Evolutionary conservation across 2,888 invertebrate genomes (phyloP).

Genomic region (Conus canariensis): DNA sequence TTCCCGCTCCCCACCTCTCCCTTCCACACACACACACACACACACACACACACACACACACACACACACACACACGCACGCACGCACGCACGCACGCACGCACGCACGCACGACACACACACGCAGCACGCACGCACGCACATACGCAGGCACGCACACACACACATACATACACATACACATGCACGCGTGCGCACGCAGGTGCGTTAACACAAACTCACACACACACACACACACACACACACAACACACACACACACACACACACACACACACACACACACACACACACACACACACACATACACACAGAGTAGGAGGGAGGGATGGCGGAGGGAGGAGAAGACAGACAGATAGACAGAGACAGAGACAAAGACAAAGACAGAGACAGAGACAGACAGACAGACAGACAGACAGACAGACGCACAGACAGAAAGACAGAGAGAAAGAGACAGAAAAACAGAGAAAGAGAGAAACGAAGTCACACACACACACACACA

Average conservation of each 20-base stretch:
- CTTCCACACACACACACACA: not conserved
- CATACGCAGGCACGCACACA: not conserved
- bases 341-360: not conserved
- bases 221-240: not conserved
- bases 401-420: not conserved
- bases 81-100: not conserved
- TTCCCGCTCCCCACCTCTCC: too few relatives aligned
- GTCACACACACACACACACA: too few relatives aligned
- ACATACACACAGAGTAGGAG: not conserved
- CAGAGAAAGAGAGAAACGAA: too few relatives aligned
- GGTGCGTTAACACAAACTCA: too few relatives aligned
- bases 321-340: not conserved
- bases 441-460: conserved; percentile 19
- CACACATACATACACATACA: not conserved
- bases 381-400: conserved; percentile 3
- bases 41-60: not conserved
- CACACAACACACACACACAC: conserved; percentile 2
- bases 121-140: not conserved
- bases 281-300: conserved; percentile 14
- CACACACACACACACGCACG: conserved; percentile 12
- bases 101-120: too few relatives aligned
- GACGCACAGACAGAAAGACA: conserved; percentile 17
- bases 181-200: too few relatives aligned
- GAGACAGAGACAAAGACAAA: not conserved
- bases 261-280: conserved; percentile 16